phyloP scores from a whole-genome alignment of 2,797 vertebrate genomes.

The Parauchenoglanis punctatus region DNA sequence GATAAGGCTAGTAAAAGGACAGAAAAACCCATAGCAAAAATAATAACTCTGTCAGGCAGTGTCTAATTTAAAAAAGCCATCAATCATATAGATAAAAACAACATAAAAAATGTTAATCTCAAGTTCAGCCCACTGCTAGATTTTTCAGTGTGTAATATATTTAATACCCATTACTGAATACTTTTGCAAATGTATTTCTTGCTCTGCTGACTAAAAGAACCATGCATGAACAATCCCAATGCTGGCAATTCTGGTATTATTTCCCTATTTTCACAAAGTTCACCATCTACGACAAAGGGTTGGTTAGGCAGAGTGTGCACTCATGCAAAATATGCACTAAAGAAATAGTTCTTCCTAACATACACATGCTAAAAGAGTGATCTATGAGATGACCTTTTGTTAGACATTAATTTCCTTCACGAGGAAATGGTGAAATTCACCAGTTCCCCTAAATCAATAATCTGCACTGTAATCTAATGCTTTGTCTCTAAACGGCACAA shows the following conservation, averaged over 20 bases:
- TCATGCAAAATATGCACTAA: constrained; percentile 10
- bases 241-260: neutral
- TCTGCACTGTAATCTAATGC: neutral
- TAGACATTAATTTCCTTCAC: neutral
- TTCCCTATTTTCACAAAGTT: neutral
- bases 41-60: neutral
- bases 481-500: constrained; percentile 18
- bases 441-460: constrained; percentile 18
- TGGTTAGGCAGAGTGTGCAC: neutral
- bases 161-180: neutral
- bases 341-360: neutral
- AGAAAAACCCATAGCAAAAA: constrained; percentile 18
- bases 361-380: neutral
- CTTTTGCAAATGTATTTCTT: neutral
- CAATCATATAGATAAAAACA: constrained; percentile 30
- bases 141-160: neutral
- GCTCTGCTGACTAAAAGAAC: constrained; percentile 16
- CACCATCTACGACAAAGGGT: neutral
- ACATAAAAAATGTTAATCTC: neutral
- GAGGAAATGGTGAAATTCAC: constrained; percentile 6
- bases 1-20: neutral
- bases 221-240: constrained; percentile 3
- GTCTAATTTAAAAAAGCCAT: constrained; percentile 44
- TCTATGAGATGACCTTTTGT: neutral
- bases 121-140: neutral